phyloP scores from a whole-genome alignment of 2,797 vertebrate genomes.

The Megalops cyprinoides region DNA sequence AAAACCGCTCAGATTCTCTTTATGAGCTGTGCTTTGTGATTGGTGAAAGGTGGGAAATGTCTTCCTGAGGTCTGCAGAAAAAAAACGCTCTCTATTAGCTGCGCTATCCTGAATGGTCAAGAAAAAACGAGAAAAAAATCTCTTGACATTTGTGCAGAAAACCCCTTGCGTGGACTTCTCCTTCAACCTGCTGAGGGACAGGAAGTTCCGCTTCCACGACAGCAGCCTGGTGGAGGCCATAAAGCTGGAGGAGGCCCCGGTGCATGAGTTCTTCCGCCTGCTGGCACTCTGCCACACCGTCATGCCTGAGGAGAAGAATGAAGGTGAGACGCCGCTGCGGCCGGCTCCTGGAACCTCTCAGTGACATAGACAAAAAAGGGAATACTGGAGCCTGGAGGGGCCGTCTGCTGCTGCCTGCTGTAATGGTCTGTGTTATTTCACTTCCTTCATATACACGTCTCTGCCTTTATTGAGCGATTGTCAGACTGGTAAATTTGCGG shows the following conservation, averaged over 20 bases:
- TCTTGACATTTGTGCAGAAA: slow-evolving; percentile 64
- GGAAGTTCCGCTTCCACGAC: slow-evolving; percentile 71
- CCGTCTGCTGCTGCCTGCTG: not conserved
- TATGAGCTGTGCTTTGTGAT: no score
- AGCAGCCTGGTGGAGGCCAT: slow-evolving; percentile 69
- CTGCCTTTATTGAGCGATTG: not conserved
- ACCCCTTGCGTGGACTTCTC: slow-evolving; percentile 76
- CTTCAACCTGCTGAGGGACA: slow-evolving; percentile 65
- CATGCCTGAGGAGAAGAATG: slow-evolving; percentile 75
- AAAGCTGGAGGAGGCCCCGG: slow-evolving; percentile 65
- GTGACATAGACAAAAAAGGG: no score
- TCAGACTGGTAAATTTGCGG: not conserved
- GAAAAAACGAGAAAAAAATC: no score
- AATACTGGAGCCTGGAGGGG: no score
- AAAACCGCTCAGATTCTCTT: no score
- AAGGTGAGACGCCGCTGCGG: slow-evolving; percentile 57
- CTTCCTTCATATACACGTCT: not conserved
- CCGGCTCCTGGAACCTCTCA: no score
- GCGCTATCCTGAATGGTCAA: not conserved
- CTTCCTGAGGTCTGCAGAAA: not conserved
- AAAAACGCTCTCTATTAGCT: not conserved
- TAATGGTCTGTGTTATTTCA: not conserved
- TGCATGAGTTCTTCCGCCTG: slow-evolving; percentile 75
- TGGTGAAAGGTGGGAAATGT: not conserved
- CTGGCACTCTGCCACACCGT: slow-evolving; percentile 79